Conservation (phyloP, 2,113 vertebrate genomes). For the Carollia perspicillata region DNA sequence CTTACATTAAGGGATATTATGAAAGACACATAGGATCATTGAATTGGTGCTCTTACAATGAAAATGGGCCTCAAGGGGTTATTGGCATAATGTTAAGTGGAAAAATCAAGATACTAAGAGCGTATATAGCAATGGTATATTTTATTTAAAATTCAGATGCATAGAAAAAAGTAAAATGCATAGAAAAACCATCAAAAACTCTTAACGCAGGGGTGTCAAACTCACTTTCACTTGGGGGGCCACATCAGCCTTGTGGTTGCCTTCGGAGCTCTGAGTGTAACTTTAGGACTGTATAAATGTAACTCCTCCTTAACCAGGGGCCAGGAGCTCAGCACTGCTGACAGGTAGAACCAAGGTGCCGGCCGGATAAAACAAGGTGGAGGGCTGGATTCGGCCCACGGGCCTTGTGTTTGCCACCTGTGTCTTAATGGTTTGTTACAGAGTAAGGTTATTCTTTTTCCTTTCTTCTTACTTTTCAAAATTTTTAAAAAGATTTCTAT, state of each 20-base stretch:
- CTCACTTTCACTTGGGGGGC: no score
- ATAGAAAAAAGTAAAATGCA: not conserved
- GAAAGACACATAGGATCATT: not conserved
- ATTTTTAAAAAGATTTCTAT: not conserved
- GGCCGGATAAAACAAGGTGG: no score
- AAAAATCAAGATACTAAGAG: not conserved
- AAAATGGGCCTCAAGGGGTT: not conserved
- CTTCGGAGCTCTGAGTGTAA: no score
- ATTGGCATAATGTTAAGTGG: not conserved
- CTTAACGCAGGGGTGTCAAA: no score
- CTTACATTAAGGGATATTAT: not conserved
- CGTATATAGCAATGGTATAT: not conserved
- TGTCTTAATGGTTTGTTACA: not conserved
- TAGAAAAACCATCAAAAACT: not conserved
- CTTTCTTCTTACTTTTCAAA: not conserved
- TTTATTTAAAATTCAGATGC: constrained; percentile 41
- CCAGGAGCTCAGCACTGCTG: no score
- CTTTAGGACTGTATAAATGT: no score
- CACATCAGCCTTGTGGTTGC: no score
- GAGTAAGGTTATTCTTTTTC: not conserved
- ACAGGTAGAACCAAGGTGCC: no score
- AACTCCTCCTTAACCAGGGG: no score
- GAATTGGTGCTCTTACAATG: not conserved
- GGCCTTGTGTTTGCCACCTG: no score
- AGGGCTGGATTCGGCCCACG: no score